A percentile compares a stretch with the other conserved stretches of the same genome.
Conservation (phyloP, 2,113 vertebrate genomes). For the Actenoides hombroni region DNA sequence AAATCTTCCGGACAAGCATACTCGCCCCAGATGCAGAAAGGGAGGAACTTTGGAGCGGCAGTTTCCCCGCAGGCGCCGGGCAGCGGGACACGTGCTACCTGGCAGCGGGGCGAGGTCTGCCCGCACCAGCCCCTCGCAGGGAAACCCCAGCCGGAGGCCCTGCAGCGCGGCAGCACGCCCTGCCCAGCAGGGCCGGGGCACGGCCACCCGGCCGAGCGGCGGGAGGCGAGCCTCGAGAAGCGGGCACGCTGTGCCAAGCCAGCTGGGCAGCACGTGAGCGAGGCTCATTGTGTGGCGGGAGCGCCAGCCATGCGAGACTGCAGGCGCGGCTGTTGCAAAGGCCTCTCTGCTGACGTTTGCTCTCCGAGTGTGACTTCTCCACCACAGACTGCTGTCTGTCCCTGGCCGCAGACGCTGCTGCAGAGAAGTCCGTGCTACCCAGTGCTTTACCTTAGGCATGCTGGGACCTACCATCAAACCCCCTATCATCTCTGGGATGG, state of each 20-base stretch:
- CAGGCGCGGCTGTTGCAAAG: not conserved
- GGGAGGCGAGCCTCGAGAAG: fast-evolving
- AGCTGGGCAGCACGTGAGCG: not conserved
- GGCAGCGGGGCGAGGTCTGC: not conserved
- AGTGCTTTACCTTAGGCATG: not conserved
- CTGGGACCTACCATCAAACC: not conserved
- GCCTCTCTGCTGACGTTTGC: not conserved
- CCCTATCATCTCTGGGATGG: not conserved
- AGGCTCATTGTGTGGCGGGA: not conserved
- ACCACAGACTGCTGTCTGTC: not conserved
- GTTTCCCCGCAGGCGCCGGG: not conserved
- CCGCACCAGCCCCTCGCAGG: not conserved
- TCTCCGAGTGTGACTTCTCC: not conserved
- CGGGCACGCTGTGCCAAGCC: not conserved
- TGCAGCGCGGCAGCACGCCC: fast-evolving
- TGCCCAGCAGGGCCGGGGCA: fast-evolving
- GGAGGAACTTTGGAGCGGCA: not conserved
- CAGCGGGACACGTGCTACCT: not conserved
- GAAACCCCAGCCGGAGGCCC: not conserved
- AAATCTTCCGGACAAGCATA: not conserved
- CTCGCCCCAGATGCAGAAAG: not conserved
- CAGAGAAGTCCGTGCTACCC: not conserved
- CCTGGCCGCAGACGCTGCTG: not conserved
- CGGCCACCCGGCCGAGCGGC: not conserved
- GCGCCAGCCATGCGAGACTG: fast-evolving